phyloP scores from a whole-genome alignment of 2,113 vertebrate species.

The Tricholaema leucomelas region DNA sequence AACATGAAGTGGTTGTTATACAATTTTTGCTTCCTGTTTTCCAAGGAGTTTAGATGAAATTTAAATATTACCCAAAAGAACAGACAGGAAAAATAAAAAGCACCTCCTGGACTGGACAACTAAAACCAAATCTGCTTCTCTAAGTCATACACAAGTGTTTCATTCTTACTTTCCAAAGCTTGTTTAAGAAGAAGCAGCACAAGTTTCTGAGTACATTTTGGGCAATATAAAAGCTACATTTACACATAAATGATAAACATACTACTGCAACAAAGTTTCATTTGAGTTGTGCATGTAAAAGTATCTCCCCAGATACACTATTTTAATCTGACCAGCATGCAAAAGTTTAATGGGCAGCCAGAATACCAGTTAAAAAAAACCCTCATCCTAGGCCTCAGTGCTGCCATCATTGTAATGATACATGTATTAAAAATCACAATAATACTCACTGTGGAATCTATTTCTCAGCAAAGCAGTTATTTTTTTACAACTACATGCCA shows the following conservation, averaged over 20 bases:
- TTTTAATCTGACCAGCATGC: neutral
- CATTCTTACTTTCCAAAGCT: neutral
- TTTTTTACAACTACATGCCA: constrained; percentile 7
- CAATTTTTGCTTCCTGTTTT: neutral
- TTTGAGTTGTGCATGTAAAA: neutral
- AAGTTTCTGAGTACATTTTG: neutral
- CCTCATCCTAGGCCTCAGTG: neutral
- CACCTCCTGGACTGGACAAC: neutral
- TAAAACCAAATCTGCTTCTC: neutral
- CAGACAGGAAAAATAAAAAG: neutral
- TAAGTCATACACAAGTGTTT: neutral
- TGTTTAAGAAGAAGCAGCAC: neutral
- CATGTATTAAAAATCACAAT: neutral
- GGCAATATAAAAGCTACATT: neutral
- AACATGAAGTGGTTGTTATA: neutral
- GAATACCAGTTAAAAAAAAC: neutral
- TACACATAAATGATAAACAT: neutral
- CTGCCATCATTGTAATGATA: neutral
- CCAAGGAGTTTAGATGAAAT: neutral
- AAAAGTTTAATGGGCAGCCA: neutral
- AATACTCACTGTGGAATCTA: constrained; percentile 8
- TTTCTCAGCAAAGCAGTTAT: constrained; percentile 2
- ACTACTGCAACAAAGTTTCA: neutral
- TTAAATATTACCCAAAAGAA: neutral
- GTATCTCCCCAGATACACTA: neutral